A percentile compares a stretch with the other conserved stretches of the same genome.
phyloP scores from a whole-genome alignment of 1,140 invertebrate species.

The Drosophila kikkawai region DNA sequence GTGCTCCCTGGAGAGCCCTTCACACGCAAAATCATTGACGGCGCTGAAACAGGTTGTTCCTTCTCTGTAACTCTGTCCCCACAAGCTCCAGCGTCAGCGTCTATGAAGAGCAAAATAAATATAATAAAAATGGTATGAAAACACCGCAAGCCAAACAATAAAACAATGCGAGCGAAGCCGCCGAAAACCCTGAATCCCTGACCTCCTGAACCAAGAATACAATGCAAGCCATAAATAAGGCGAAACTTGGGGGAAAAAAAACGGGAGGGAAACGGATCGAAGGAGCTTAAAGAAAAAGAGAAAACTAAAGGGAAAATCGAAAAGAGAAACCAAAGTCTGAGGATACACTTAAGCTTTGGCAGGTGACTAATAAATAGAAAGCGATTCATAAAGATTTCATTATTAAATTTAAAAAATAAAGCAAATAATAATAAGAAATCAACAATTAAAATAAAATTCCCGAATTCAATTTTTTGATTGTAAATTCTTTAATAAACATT shows the following conservation, averaged over 20 bases:
- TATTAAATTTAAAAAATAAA: not conserved
- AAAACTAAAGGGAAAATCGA: not conserved
- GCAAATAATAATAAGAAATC: not conserved
- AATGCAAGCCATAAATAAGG: slow-evolving; percentile 56
- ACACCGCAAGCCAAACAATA: slow-evolving; percentile 53
- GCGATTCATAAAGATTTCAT: too few relatives aligned
- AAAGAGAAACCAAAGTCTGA: not conserved
- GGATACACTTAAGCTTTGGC: not conserved
- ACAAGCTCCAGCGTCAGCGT: not conserved
- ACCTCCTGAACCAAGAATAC: slow-evolving; percentile 19
- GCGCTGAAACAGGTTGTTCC: slow-evolving; percentile 29
- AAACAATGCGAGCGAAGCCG: slow-evolving; percentile 39
- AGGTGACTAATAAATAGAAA: not conserved
- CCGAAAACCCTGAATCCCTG: slow-evolving; percentile 1
- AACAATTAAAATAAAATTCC: not conserved
- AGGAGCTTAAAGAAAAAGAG: not conserved
- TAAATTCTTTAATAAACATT: not conserved
- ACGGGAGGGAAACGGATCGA: slow-evolving; percentile 4
- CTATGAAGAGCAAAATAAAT: slow-evolving; percentile 69
- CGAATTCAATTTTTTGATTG: not conserved
- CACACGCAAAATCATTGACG: slow-evolving; percentile 23
- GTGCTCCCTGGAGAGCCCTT: slow-evolving; percentile 38
- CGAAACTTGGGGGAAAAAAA: slow-evolving; percentile 6
- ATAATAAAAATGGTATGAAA: slow-evolving; percentile 60
- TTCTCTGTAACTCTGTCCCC: not conserved